These are phyloP conservation scores for Pyralis farinalis DNA, from an alignment of 2,888 invertebrate species.

Conservation along the genomic window DNA sequence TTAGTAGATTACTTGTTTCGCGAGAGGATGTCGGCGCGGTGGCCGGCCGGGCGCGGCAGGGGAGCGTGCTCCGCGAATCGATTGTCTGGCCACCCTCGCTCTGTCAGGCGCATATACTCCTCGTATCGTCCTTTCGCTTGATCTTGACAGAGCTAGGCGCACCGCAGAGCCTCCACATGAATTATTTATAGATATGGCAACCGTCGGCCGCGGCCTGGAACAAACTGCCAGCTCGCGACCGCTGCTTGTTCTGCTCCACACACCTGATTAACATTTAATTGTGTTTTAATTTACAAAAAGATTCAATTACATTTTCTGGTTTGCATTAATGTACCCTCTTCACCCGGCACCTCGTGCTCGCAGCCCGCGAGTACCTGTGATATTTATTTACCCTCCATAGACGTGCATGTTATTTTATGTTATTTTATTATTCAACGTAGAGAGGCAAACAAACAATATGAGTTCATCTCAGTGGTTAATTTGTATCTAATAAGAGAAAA, in stretches of 20 bases:
- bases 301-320: no score
- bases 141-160: constrained; percentile 45
- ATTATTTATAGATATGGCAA: constrained; percentile 47
- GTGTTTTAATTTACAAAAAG: no score
- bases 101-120: constrained; percentile 34
- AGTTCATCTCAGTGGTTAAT: no score
- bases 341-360: no score
- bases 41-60: constrained; percentile 45
- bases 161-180: constrained; percentile 38
- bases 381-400: no score
- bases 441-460: no score
- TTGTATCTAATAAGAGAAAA: no score
- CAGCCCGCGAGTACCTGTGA: no score
- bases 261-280: background rate
- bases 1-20: constrained; percentile 29
- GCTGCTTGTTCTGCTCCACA: background rate
- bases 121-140: constrained; percentile 49
- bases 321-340: no score
- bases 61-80: constrained; percentile 63
- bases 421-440: no score
- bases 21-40: constrained; percentile 39
- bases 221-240: constrained; percentile 1
- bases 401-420: no score
- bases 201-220: constrained; percentile 21
- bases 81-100: constrained; percentile 66